A percentile compares a stretch with the other conserved stretches of the same genome.
These are phyloP conservation scores for Capitulum mitella DNA, from an alignment of 2,888 invertebrate species.

Conservation along the genomic window DNA sequence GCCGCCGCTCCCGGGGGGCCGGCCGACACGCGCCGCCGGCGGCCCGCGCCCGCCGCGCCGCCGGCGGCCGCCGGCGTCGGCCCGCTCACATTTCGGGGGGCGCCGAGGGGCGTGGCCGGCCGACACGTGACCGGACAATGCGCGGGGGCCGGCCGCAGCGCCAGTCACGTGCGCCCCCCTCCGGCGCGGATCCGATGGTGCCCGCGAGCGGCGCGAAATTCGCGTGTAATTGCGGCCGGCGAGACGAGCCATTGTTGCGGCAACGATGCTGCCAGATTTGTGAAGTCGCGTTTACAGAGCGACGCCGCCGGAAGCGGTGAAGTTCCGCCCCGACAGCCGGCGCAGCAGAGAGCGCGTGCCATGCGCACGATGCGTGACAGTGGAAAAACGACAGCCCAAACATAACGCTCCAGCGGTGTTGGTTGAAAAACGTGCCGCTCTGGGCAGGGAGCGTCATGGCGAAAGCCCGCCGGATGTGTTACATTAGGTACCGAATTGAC, in stretches of 20 bases:
- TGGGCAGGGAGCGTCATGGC: too few relatives aligned
- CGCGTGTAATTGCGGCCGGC: slow-evolving; percentile 11
- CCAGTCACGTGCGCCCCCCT: slow-evolving; percentile 8
- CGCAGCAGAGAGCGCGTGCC: not conserved
- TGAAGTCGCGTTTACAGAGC: not conserved
- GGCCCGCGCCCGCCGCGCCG: slow-evolving; percentile 3
- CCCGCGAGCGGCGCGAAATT: not conserved
- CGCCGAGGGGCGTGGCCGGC: not conserved
- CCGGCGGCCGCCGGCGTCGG: not conserved
- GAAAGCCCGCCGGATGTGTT: too few relatives aligned
- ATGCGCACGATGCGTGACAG: too few relatives aligned
- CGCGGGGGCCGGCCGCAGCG: not conserved
- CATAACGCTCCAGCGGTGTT: too few relatives aligned
- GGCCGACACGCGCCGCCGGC: not conserved
- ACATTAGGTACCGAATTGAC: too few relatives aligned
- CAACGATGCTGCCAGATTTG: not conserved
- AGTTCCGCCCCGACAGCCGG: not conserved
- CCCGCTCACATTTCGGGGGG: not conserved
- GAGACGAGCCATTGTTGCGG: not conserved
- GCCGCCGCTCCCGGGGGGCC: not conserved
- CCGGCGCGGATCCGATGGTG: not conserved
- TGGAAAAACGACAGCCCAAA: too few relatives aligned
- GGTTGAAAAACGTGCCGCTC: too few relatives aligned
- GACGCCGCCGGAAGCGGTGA: not conserved
- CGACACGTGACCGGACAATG: slow-evolving; percentile 6